phyloP scores from a whole-genome alignment of 2,888 invertebrate species.

The Nomada fabriciana region DNA sequence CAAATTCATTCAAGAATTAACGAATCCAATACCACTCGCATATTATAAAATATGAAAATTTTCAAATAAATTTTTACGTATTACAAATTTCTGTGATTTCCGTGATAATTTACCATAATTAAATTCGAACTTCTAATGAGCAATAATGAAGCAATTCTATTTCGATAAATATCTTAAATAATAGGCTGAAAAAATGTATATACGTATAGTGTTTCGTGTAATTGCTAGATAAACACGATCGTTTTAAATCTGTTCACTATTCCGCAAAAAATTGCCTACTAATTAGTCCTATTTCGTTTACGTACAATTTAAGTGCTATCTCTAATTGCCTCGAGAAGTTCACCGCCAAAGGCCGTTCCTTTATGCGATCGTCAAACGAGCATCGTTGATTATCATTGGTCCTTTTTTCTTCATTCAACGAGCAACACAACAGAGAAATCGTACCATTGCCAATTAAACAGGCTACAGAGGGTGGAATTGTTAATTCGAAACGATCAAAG shows the following conservation, averaged over 20 bases:
- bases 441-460: not conserved
- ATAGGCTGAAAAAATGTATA: too few relatives aligned
- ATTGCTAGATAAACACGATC: not conserved
- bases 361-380: slow-evolving; percentile 6
- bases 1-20: too few relatives aligned
- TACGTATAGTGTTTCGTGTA: too few relatives aligned
- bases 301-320: not conserved
- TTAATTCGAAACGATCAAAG: not conserved
- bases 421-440: not conserved
- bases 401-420: not conserved
- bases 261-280: not conserved
- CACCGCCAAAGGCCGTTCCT: not conserved
- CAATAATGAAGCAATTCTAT: not conserved
- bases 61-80: too few relatives aligned
- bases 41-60: too few relatives aligned
- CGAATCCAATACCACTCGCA: too few relatives aligned
- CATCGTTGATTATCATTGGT: not conserved
- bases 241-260: not conserved
- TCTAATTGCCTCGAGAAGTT: not conserved
- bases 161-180: not conserved
- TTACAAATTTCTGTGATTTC: too few relatives aligned
- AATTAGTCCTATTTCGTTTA: not conserved
- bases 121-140: too few relatives aligned
- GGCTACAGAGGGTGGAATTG: not conserved
- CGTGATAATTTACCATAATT: too few relatives aligned